These are phyloP conservation scores for Galaxias olidus DNA, from an alignment of 2,797 vertebrate species.

Conservation along the genomic window DNA sequence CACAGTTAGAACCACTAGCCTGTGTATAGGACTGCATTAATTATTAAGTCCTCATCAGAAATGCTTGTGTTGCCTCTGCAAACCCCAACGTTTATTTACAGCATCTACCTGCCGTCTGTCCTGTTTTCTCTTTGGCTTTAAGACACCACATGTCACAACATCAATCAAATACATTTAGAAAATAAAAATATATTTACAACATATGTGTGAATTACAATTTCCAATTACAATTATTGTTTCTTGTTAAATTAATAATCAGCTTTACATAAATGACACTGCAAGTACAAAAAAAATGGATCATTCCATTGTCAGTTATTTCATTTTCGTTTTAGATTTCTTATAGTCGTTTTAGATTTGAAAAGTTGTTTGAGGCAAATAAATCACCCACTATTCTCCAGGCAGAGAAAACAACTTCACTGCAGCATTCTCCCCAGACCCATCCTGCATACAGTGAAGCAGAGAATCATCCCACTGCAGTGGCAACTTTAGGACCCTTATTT, in stretches of 20 bases:
- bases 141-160: neutral
- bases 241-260: too few species aligned
- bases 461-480: neutral
- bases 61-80: slow-evolving; percentile 43
- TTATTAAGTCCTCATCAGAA: slow-evolving; percentile 53
- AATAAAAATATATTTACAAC: too few species aligned
- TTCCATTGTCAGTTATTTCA: too few species aligned
- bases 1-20: slow-evolving; percentile 37
- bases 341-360: too few species aligned
- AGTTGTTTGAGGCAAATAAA: too few species aligned
- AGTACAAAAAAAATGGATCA: too few species aligned
- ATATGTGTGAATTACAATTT: too few species aligned
- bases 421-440: neutral
- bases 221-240: too few species aligned
- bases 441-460: neutral
- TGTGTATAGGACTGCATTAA: slow-evolving; percentile 44
- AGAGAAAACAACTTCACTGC: neutral
- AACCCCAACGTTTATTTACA: slow-evolving; percentile 46
- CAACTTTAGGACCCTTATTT: neutral
- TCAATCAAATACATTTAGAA: too few species aligned
- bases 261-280: too few species aligned
- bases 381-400: too few species aligned
- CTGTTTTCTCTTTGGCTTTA: neutral
- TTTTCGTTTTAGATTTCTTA: too few species aligned
- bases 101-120: slow-evolving; percentile 17